phyloP scores from a whole-genome alignment of 2,888 invertebrate species.

The Dinocampus coccinellae region DNA sequence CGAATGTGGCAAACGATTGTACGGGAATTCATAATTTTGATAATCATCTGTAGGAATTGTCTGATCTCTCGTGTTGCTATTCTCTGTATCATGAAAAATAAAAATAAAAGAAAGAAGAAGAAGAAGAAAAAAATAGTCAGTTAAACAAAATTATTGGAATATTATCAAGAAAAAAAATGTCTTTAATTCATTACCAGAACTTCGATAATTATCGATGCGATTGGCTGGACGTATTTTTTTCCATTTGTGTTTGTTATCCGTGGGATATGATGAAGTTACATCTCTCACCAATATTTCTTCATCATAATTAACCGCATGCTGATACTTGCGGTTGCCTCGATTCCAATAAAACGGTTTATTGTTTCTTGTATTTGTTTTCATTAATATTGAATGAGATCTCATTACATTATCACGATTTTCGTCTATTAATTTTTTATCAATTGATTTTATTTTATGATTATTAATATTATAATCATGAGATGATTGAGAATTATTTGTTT shows the following conservation, averaged over 20 bases:
- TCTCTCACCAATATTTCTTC: constrained; percentile 38
- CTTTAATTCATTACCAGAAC: constrained; percentile 39
- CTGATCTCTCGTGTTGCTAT: too few species aligned
- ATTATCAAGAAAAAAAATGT: too few species aligned
- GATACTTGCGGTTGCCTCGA: constrained; percentile 44
- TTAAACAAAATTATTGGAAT: not conserved
- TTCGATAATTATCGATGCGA: constrained; percentile 40
- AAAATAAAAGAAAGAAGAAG: not conserved
- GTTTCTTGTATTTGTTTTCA: not conserved
- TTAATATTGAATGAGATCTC: constrained; percentile 12
- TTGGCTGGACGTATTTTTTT: constrained; percentile 31
- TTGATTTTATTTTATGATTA: not conserved
- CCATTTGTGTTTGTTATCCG: constrained; percentile 38
- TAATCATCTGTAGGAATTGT: constrained; percentile 59
- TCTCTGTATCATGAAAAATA: not conserved
- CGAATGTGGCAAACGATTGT: constrained; percentile 43
- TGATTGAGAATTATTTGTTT: not conserved
- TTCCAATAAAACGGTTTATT: constrained; percentile 6
- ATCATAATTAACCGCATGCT: constrained; percentile 32
- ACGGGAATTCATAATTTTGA: constrained; percentile 51
- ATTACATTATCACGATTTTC: constrained; percentile 23
- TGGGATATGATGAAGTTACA: constrained; percentile 18
- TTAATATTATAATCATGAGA: constrained; percentile 4
- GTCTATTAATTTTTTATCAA: constrained; percentile 5
- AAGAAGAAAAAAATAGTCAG: too few species aligned